These are phyloP conservation scores for Hybognathus amarus DNA, from an alignment of 2,797 vertebrate species.

Conservation along the genomic window DNA sequence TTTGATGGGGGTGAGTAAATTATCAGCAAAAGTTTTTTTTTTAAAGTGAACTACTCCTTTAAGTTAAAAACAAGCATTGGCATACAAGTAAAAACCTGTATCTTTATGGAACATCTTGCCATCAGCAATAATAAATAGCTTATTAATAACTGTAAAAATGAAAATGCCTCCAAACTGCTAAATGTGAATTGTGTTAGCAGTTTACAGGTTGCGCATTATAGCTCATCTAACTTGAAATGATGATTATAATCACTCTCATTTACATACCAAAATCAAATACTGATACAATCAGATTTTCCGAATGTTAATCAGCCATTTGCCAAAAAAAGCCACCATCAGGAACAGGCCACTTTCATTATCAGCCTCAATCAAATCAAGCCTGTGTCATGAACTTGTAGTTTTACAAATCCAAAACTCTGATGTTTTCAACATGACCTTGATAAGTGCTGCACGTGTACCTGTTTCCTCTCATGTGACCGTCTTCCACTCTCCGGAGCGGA, in stretches of 20 bases:
- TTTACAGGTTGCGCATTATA: neutral
- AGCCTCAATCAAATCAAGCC: neutral
- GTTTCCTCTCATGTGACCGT: neutral
- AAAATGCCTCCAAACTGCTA: neutral
- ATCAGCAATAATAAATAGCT: neutral
- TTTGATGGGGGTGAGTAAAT: too few relatives aligned
- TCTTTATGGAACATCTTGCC: neutral
- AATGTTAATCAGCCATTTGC: neutral
- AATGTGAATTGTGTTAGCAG: neutral
- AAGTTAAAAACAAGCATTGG: neutral
- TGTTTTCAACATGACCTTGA: neutral
- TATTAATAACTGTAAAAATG: neutral
- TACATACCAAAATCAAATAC: neutral
- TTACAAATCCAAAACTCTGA: neutral
- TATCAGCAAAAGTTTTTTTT: too few relatives aligned
- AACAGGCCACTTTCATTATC: neutral
- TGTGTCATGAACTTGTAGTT: neutral
- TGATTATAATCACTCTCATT: neutral
- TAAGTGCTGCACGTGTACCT: neutral
- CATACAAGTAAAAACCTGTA: neutral
- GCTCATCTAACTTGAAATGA: neutral
- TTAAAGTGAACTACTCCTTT: too few relatives aligned
- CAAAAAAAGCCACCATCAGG: neutral
- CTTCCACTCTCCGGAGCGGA: neutral
- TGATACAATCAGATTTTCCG: neutral